These are phyloP conservation scores for Drosophila paracracens DNA, from an alignment of 2,888 invertebrate species.

Conservation along the genomic window DNA sequence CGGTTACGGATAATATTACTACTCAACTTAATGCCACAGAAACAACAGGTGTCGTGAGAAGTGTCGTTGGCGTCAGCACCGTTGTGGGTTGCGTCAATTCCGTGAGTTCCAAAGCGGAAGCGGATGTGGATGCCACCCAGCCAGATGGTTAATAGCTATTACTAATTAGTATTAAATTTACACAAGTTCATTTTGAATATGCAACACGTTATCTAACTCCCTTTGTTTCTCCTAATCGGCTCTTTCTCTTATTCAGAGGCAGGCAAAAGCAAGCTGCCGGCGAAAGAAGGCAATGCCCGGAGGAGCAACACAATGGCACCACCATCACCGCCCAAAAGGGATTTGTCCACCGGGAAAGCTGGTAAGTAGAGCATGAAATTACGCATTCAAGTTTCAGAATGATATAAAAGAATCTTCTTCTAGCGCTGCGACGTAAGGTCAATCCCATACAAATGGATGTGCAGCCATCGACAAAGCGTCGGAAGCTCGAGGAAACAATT, in stretches of 20 bases:
- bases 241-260: conserved; percentile 21
- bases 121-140: conserved; percentile 42
- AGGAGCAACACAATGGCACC: conserved; percentile 35
- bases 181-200: neutral
- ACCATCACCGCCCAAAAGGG: conserved; percentile 34
- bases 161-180: conserved; percentile 23
- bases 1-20: neutral
- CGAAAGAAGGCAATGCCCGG: conserved; percentile 1
- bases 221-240: conserved; percentile 6
- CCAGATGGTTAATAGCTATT: conserved; percentile 69
- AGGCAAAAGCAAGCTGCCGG: conserved; percentile 10
- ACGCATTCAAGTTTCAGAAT: neutral
- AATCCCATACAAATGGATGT: neutral
- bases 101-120: conserved; percentile 15
- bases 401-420: neutral
- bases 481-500: conserved; percentile 15
- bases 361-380: conserved; percentile 21
- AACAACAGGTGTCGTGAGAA: conserved; percentile 68
- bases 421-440: conserved; percentile 19
- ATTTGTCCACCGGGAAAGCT: conserved; percentile 2
- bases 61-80: conserved; percentile 11
- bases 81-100: conserved; percentile 1
- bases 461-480: conserved; percentile 23
- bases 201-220: conserved; percentile 3
- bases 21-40: conserved; percentile 9